Evolutionary conservation across 2,797 vertebrate species (phyloP), one percentile per base, ranked within the genome.

Genomic region (Sphaeramia orbicularis): DNA sequence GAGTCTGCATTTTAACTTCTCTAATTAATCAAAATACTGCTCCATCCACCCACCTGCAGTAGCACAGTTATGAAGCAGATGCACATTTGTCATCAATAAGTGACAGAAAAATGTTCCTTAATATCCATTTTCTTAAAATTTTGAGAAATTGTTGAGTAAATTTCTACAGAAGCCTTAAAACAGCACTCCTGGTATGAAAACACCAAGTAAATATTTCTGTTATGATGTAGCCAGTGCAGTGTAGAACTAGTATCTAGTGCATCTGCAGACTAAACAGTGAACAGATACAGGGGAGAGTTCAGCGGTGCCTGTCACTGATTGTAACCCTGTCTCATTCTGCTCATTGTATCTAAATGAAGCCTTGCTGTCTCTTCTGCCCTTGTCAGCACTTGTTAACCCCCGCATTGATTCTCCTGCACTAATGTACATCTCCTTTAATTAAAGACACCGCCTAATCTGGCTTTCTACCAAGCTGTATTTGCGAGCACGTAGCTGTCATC

Each of bases 381-480:
- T 81, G 86, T 91, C 90, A 88, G 86, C 77, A 67, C 75, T 81
- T 75, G 89, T 89, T 89, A 90, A 89, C 87, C 87, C 81, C 42
- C 45, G 60, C 79, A 92, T 92, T 38, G 86, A 92, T 92, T 83
- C 47, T 66, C 10, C 75, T 76, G 58, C 76, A 54, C 76, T 74
- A 86, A 87, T 87, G 73, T 88, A 82, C 80, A 83, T 86, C 84
- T 83, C 71, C 74, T 87, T 91, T 90, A 91, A 92, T 93, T 90
- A 88, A 86, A 87, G 76, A 78, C 70, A 69, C 57, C 35, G 1
- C 27, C 78, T 89, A 86, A 84, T 88, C 86, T 86, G 74, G 66
- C 69, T 72, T 65, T 77, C 48, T 64, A 66, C 54, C 52, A n/a
- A 51, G 70, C 73, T 62, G 57, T 61, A 57, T 81, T 67, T 77